Percentiles rank a stretch among this genome's conserved stretches.
Conservation (phyloP, 2,888 invertebrate genomes). For the Busseola fusca region DNA sequence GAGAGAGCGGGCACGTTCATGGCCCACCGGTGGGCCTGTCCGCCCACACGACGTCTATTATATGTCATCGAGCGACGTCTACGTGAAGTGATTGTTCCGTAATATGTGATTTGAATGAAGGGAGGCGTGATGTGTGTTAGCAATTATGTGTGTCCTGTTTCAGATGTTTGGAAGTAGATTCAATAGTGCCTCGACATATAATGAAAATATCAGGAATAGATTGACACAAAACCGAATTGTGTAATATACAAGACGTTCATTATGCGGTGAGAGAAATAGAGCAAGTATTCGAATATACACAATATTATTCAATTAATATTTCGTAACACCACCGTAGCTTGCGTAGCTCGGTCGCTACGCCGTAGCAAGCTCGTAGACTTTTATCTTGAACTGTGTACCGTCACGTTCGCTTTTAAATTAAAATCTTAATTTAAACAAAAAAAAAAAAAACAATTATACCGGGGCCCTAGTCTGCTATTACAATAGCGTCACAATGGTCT, state of each 20-base stretch:
- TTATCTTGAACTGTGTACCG: not conserved
- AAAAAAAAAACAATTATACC: too few species aligned
- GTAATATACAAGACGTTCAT: not conserved
- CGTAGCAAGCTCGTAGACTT: constrained; percentile 13
- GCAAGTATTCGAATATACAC: not conserved
- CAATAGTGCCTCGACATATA: not conserved
- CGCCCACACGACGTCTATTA: constrained; percentile 67
- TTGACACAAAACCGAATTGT: not conserved
- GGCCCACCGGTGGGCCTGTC: constrained; percentile 63
- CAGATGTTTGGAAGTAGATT: not conserved
- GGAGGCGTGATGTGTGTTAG: constrained; percentile 21
- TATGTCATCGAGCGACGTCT: constrained; percentile 67
- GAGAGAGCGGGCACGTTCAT: constrained; percentile 69
- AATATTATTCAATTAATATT: not conserved
- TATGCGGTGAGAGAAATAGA: not conserved
- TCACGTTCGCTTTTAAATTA: too few species aligned
- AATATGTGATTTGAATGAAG: constrained; percentile 59
- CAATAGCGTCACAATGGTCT: too few species aligned
- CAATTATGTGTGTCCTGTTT: constrained; percentile 6
- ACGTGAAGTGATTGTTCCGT: constrained; percentile 70
- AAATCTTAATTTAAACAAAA: too few species aligned
- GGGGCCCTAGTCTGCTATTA: too few species aligned
- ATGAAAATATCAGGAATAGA: not conserved
- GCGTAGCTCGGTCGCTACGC: constrained; percentile 18
- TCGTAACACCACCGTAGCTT: constrained; percentile 3